Evolutionary conservation across 2,797 vertebrate genomes (phyloP), one percentile per base, ranked within the genome.

Genomic region (Parambassis ranga): DNA sequence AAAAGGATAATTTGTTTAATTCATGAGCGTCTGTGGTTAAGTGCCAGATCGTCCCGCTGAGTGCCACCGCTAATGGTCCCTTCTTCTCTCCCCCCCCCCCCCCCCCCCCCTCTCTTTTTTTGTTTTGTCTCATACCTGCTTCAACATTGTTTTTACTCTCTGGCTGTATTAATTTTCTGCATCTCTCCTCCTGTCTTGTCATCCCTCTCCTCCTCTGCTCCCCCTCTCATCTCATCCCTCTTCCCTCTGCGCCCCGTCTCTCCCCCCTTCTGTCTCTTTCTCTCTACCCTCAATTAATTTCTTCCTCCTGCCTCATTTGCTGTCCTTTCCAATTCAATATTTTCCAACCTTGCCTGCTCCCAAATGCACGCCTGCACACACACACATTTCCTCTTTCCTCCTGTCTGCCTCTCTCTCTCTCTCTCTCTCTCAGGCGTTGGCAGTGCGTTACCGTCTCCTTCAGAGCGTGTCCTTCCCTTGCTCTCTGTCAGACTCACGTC

Each of bases 1-100:
- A 86, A 81, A 83, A 60, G 70, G 85, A 89, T 91, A 63, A 90
- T 90, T 91, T 90, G 89, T 91, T 90, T 91, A 92, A 92, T 90
- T 92, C 90, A 91, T 87, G 89, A 90, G 83, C 49, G 71, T 86
- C 82, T 88, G 80, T 84, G 82, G 84, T 88, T 87, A 86, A 89
- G 90, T 89, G 86, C 81, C 83, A 82, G 78, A 85, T 89, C 68
- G 79, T 87, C 86, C 86, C 68, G 43, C 71, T 38, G 80, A 80
- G 88, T 77, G 75, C 77, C 79, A 69, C 71, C 44, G 2, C 84
- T 90, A 90, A 89, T 89, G 85, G 81, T 76, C 71, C 75, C 75
- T 67, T 77, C 65, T 65, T 63, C 60, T 51, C 28, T 50, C 31
- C 24, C 2, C 23, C 14, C 1, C 5, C 24, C 27, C 13, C 24